These are phyloP conservation scores for Mimas tiliae DNA, from an alignment of 2,888 invertebrate species.

Conservation along the genomic window DNA sequence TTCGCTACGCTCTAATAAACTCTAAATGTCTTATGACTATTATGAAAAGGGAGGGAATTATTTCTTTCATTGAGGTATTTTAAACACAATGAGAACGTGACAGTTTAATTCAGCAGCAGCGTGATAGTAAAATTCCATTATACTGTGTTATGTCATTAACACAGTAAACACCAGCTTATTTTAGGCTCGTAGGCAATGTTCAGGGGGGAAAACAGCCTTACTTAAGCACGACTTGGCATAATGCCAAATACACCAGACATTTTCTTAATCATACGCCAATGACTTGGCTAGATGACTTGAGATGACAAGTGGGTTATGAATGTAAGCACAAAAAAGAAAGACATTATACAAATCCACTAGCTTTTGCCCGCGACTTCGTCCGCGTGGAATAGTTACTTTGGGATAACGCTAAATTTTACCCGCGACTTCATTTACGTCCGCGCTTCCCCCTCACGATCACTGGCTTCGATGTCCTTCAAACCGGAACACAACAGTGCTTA, in stretches of 20 bases:
- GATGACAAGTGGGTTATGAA: not conserved
- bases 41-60: not conserved
- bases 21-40: not conserved
- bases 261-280: not conserved
- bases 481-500: too few relatives aligned
- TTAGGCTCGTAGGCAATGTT: not conserved
- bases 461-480: too few relatives aligned
- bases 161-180: not conserved
- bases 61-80: not conserved
- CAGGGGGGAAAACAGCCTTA: not conserved
- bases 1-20: conserved; percentile 10
- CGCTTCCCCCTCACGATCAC: too few relatives aligned
- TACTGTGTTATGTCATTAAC: too few relatives aligned
- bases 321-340: not conserved
- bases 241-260: not conserved
- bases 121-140: too few relatives aligned
- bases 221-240: not conserved
- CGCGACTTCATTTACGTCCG: too few relatives aligned
- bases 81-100: too few relatives aligned
- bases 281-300: not conserved
- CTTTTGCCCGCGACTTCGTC: too few relatives aligned
- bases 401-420: too few relatives aligned
- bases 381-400: too few relatives aligned
- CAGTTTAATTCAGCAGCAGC: too few relatives aligned
- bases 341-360: too few relatives aligned